Evolutionary conservation across 2,113 vertebrate genomes (phyloP).

Genomic region (Willisornis vidua): DNA sequence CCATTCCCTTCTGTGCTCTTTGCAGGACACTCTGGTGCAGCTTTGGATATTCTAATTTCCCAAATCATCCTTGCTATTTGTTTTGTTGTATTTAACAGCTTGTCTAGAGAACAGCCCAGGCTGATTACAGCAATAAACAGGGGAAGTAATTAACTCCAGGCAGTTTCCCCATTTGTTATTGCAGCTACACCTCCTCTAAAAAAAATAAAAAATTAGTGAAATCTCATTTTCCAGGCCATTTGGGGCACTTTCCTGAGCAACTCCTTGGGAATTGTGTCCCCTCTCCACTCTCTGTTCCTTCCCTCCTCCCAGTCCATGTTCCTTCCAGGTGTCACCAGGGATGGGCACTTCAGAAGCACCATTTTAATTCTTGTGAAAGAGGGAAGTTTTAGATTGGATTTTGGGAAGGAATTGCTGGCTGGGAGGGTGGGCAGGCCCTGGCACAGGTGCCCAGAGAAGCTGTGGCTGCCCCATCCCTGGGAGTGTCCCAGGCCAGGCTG

Average conservation of each 20-base stretch:
- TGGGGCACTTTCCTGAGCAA: background rate
- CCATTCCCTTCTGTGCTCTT: accelerated
- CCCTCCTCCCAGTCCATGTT: background rate
- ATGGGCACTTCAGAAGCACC: no score
- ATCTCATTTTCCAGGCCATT: background rate
- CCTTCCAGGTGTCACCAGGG: background rate
- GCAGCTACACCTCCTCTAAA: background rate
- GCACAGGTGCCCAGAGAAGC: no score
- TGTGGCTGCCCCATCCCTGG: no score
- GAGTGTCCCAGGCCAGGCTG: background rate
- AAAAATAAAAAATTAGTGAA: no score
- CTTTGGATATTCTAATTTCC: background rate
- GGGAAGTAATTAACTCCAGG: background rate
- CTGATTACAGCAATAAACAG: background rate
- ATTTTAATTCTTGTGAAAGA: background rate
- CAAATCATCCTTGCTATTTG: accelerated
- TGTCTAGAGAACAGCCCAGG: background rate
- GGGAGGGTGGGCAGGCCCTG: no score
- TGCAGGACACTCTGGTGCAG: accelerated
- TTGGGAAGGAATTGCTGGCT: no score
- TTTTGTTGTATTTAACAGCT: background rate
- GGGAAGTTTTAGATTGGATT: no score
- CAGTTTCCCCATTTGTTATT: background rate
- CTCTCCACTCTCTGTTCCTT: no score
- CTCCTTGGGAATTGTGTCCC: background rate